Base-by-base conservation (phyloP, 2,113 vertebrate genomes). In the Hippoglossus stenolepis region DNA sequence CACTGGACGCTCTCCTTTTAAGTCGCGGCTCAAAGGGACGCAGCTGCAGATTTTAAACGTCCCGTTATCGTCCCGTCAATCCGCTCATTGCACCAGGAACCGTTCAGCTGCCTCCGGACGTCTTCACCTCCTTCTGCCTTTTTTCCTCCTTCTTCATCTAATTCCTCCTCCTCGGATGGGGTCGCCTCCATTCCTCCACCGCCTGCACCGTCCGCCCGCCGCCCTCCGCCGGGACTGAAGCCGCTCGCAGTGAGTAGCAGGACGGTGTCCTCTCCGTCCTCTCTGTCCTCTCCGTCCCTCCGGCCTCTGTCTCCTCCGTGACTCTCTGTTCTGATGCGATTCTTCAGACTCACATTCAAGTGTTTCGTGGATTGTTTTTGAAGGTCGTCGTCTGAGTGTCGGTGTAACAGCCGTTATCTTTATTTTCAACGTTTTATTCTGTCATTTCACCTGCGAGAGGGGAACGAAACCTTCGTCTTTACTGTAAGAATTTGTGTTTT, bases 331-430 rank as follows among this genome's bases (percentile, higher is more conserved):
- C 91, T 77, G 91, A 96, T 96, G 95, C 94, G 94, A 94, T 96
- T 95, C 95, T 96, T 96, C 93, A 95, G 95, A 94, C 95, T 96
- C 85, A 94, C 95, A 92, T 96, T 96, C 90, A 96, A 96, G 94
- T 96, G 95, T 90, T 96, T 96, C 91, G 95, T 96, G 87, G 95
- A 96, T 92, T 95, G 95, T 91, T 96, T 96, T 90, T 96, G 95
- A 95, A 90, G 92, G 78, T 90, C 89, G 84, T 28, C n/a, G 51
- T n/a, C 20, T 20, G 20, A 20, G 51, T 49, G 45, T 49, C 45
- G 45, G 45, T 49, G 2, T 17, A 10, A 31, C 66, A 49, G 17
- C 45, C 45, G 1, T 31, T 40, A 11, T 9, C 56, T 6, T 79
- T 67, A 45, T 66, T 84, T 78, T 79, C 4, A 17, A 4, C 45